Conservation (phyloP, 1,140 invertebrate genomes). For the Dendrolimus punctatus region DNA sequence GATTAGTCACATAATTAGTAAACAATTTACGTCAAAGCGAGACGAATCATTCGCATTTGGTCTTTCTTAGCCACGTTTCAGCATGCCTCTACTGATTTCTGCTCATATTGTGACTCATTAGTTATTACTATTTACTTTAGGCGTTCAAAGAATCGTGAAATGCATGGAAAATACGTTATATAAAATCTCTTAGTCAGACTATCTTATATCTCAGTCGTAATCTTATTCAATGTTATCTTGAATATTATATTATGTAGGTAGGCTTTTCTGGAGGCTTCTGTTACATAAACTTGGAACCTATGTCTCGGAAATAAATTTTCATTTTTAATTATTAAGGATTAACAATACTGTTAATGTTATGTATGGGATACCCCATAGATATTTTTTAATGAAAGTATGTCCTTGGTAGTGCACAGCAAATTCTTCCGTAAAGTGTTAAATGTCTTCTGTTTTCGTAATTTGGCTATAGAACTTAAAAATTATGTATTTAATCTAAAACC, state of each 20-base stretch:
- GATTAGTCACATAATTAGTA: conserved; percentile 19
- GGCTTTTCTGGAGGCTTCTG: too few species aligned
- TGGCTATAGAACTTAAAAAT: too few species aligned
- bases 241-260: not conserved
- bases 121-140: conserved; percentile 7
- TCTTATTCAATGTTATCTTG: not conserved
- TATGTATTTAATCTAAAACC: too few species aligned
- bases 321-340: too few species aligned
- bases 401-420: too few species aligned
- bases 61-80: not conserved
- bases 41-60: conserved; percentile 7
- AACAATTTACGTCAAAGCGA: conserved; percentile 21
- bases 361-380: too few species aligned
- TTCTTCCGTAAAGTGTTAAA: too few species aligned
- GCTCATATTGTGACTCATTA: conserved; percentile 18
- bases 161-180: conserved; percentile 4
- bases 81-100: conserved; percentile 6
- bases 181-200: conserved; percentile 6
- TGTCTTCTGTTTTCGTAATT: too few species aligned
- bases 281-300: too few species aligned
- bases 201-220: not conserved
- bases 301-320: too few species aligned
- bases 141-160: conserved; percentile 18
- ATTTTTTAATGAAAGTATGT: too few species aligned
- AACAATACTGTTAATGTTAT: too few species aligned